Base-by-base conservation (phyloP, 2,888 invertebrate species). In the Pimpla rufipes region DNA sequence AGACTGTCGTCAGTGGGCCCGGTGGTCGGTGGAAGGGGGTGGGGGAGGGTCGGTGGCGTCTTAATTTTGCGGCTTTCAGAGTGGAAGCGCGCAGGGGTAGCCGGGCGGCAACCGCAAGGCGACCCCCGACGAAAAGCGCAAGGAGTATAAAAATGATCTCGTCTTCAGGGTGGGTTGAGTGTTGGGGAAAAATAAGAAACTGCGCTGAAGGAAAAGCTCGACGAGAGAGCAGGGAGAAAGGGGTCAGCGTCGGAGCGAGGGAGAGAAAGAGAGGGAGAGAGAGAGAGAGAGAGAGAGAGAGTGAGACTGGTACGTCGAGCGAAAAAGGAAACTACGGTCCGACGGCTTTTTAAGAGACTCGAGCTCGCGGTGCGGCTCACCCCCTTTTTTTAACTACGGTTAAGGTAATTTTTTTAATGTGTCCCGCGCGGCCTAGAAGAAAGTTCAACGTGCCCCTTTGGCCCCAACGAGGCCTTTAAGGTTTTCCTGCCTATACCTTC, bases 21-120 rank as follows among this genome's bases (percentile, higher is more conserved):
- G 40, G 42, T 18, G 37, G 52, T 13, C 2, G 37, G 18, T 18
- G 50, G 40, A 52, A 37, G 40, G 13, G 45, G 50, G 18, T n/a
- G 35, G 21, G 13, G 29, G 23, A 5, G 59, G 37, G 57, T 11
- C 21, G 42, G 77, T 64, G 62, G 78, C 81, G 84, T 86, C 85
- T 86, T 85, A 86, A 87, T 87, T 87, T 87, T 71, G 84, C 81
- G 78, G 82, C 84, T 85, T 81, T 82, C 68, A 50, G 66, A 70
- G 11, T 29, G 29, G 67, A 79, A 81, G 47, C 45, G 40, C 42
- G 77, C 42, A 55, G n/a, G 57, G 68, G 35, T 52, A 74, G 35
- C 45, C 42, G 59, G 73, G 59, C 5, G 21, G 55, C 57, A 50
- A 62, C 40, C 71, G 45, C 55, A 55, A 10, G 21, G 8, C 3